Conservation (phyloP, 2,888 invertebrate genomes). For the Sarcophaga caerulescens region DNA sequence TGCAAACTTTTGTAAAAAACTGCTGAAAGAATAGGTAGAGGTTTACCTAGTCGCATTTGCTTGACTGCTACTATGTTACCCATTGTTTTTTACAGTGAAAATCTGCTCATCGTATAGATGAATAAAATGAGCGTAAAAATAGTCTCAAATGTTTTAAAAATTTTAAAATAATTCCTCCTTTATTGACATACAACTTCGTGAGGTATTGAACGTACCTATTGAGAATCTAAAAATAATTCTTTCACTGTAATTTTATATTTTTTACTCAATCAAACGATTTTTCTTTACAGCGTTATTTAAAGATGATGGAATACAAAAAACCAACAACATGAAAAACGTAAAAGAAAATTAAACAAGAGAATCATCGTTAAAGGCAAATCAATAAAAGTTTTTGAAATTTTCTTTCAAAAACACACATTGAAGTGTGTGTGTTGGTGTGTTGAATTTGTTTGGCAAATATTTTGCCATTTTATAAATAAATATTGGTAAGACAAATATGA, state of each 20-base stretch:
- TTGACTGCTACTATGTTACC: no score
- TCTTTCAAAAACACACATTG: not conserved
- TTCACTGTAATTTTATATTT: not conserved
- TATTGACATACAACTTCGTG: no score
- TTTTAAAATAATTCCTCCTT: no score
- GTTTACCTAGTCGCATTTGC: no score
- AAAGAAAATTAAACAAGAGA: not conserved
- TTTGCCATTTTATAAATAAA: slow-evolving; percentile 13
- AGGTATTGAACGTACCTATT: no score
- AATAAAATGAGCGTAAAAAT: no score
- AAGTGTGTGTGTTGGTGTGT: not conserved
- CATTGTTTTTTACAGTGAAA: no score
- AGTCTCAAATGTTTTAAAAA: no score
- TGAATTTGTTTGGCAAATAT: slow-evolving; percentile 31
- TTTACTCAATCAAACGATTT: not conserved
- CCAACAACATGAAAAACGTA: not conserved
- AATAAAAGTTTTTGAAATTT: slow-evolving; percentile 28
- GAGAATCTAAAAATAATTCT: not conserved
- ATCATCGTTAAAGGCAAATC: slow-evolving; percentile 19
- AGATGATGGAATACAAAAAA: not conserved
- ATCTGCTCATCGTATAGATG: no score
- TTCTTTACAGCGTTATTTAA: not conserved
- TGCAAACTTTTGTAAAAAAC: no score
- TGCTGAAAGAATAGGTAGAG: no score
- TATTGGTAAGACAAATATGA: slow-evolving; percentile 6